Evolutionary conservation across 2,888 invertebrate species (phyloP), one percentile per base, ranked within the genome.

Genomic region (Lomographa bimaculata): DNA sequence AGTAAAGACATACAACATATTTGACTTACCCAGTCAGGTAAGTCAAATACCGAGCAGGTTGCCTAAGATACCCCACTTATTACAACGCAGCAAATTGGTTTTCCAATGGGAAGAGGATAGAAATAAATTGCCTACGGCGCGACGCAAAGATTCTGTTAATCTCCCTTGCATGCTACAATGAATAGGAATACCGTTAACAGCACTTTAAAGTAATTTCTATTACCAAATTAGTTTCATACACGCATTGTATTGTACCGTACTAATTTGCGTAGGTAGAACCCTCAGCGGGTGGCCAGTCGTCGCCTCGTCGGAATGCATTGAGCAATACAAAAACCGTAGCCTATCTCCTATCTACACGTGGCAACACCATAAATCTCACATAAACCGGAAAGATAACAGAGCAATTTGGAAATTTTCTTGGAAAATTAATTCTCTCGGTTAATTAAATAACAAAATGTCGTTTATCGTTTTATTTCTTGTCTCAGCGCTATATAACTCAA

Each of bases 401-500:
- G 23, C 36, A 32, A 43, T 33, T 36, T 32, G 19, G 11, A 26
- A 18, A 24, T 33, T 37, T 17, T 14, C 21, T 36, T 17, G 16
- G 18, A 16, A 30, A 30, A 12, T 24, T 16, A 5, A 19, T 16
- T 17, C 19, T 30, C 17, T 25, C 11, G 7, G 26, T 19, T 42
- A 42, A 41, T 34, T 27, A 34, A 49, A 45, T 28, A 27, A 46
- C 30, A 35, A 32, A 32, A 35, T 16, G 21, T n/a, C 27, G 41
- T 44, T 36, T 36, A 46, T 46, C 7, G 43, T 42, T 54, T 41
- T 35, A 54, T 46, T 53, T 38, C 14, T 21, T 16, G 10, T 26
- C 36, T 20, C 28, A 27, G 32, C 41, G 23, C 44, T 42, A 45
- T 33, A 35, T 20, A 39, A 43, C 52, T 56, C 56, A 63, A 60